A percentile compares a stretch with the other conserved stretches of the same genome.
Evolutionary conservation across 1,140 invertebrate genomes (phyloP).

Genomic region (Bombus balteatus): DNA sequence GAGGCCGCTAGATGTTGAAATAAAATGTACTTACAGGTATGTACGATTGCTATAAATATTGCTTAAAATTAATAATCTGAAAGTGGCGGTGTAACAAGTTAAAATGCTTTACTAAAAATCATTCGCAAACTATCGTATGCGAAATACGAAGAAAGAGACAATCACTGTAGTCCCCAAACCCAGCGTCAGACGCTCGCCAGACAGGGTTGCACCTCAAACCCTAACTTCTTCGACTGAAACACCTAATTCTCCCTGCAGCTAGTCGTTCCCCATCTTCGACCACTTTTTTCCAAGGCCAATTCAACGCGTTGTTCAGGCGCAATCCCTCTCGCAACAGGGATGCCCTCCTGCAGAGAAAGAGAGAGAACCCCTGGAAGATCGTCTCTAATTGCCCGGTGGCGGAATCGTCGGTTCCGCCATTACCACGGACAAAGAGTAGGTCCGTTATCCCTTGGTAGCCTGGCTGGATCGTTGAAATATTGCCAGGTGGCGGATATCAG

Average conservation of each 20-base stretch:
- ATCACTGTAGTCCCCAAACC: neutral
- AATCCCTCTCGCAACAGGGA: neutral
- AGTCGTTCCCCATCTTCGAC: neutral
- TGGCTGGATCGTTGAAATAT: conserved; percentile 67
- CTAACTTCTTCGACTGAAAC: neutral
- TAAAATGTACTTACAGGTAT: too few species aligned
- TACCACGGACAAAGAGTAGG: conserved; percentile 58
- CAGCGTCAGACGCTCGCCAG: neutral
- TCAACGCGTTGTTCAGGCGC: neutral
- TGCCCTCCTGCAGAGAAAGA: neutral
- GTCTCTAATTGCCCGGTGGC: conserved; percentile 57
- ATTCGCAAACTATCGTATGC: too few species aligned
- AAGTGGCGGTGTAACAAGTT: too few species aligned
- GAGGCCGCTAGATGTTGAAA: too few species aligned
- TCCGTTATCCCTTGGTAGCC: conserved; percentile 42
- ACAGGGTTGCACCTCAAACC: too few species aligned
- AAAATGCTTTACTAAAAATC: too few species aligned
- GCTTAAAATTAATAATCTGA: too few species aligned
- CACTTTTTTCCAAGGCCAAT: conserved; percentile 13
- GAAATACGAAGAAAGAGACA: neutral
- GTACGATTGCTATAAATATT: too few species aligned
- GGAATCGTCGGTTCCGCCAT: conserved; percentile 44
- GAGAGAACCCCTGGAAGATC: conserved; percentile 24
- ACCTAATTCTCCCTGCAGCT: neutral
- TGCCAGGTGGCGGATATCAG: conserved; percentile 70